phyloP scores from a whole-genome alignment of 1,140 invertebrate genomes.

The Branchinecta lindahli region DNA sequence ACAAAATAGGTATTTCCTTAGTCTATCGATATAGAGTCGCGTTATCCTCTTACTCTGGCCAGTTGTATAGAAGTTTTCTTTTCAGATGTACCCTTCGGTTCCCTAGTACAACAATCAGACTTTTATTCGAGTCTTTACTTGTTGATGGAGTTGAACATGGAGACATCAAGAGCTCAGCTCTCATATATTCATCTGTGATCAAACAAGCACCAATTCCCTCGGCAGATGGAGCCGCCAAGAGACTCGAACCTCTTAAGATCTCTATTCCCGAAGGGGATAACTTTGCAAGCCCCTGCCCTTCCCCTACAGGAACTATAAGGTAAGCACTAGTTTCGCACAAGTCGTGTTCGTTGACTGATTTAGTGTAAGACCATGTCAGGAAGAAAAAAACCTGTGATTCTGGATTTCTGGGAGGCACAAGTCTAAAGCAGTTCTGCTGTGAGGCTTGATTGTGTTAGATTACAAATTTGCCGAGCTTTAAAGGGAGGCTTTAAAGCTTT shows the following conservation, averaged over 20 bases:
- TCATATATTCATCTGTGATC: constrained; percentile 1
- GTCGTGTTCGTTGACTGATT: neutral
- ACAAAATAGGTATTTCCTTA: too few species aligned
- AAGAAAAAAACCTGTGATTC: too few species aligned
- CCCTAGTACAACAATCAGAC: constrained; percentile 88
- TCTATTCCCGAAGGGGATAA: constrained; percentile 54
- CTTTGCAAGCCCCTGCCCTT: constrained; percentile 72
- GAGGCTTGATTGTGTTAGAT: too few species aligned
- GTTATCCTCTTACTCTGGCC: too few species aligned
- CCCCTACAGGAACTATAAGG: constrained; percentile 69
- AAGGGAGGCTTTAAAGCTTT: too few species aligned
- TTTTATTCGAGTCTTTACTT: constrained; percentile 73
- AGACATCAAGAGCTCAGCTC: constrained; percentile 16
- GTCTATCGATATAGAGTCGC: too few species aligned
- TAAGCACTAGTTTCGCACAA: constrained; percentile 24
- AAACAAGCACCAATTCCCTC: neutral
- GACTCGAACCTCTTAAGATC: constrained; percentile 45
- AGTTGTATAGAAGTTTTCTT: constrained; percentile 25
- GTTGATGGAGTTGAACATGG: constrained; percentile 43
- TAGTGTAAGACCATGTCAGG: too few species aligned
- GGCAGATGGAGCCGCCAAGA: neutral
- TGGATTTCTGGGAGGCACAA: too few species aligned
- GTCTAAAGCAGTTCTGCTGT: too few species aligned
- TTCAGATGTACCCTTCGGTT: constrained; percentile 83
- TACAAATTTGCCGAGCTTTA: too few species aligned